Base-by-base conservation (phyloP, 2,888 invertebrate species). In the Epirrhoe tristata region DNA sequence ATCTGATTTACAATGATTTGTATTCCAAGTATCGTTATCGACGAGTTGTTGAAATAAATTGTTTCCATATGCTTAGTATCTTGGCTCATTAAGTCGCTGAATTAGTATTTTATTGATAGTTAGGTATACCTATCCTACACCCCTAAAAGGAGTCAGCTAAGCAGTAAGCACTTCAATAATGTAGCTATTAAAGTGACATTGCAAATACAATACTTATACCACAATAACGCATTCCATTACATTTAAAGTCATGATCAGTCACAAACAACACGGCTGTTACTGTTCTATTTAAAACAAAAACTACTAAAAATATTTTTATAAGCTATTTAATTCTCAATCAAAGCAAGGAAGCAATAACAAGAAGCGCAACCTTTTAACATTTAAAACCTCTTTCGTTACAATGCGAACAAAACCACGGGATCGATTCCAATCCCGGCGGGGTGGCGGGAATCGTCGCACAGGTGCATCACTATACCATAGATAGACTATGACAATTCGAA, bases 361-460 rank as follows among this genome's bases (percentile, higher is more conserved):
- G 63, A 64, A 68, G 61, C 68, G 64, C 60, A 60, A 39, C 58
- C 54, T 58, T 63, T 65, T 48, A 52, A 58, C 39, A 56, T 63
- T 64, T 48, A 61, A 65, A 59, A 61, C 65, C 52, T 66, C 55
- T 66, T 70, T 70, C 62, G 60, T 72, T 71, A 59, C 59, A 67
- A 67, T 54, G 52, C 57, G 64, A 63, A 71, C 63, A 72, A 70
- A 68, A 71, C 61, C 63, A 58, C 75, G 65, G 71, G 79, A 80
- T 86, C 84, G 82, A 85, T 86, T 81, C 69, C 73, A 78, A 76
- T 80, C 85, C 70, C 86, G 74, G 77, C 86, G 79, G 88, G 87
- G 83, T 67, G 84, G 73, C 76, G 80, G 72, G 80, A 73, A 78
- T 69, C 70, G 66, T 71, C 70, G 67, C 69, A 72, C 83, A 83